Base-by-base conservation (phyloP, 2,888 invertebrate genomes). In the Zele albiditarsus region DNA sequence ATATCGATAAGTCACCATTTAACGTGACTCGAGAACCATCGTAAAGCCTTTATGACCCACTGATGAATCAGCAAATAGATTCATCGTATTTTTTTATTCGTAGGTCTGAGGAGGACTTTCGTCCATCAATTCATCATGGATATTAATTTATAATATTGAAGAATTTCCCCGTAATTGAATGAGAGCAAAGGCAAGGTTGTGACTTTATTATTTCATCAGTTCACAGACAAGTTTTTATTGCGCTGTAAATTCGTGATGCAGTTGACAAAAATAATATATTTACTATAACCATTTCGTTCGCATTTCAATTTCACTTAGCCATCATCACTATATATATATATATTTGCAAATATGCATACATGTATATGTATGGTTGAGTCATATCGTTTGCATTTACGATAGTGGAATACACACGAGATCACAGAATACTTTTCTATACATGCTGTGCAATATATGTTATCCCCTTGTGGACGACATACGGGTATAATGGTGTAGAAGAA, bases 381-480 rank as follows among this genome's bases (percentile, higher is more conserved):
- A 12, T 27, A 31, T 31, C 31, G 49, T 65, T 71, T 49, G 65
- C 65, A 71, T 71, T 65, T 53, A 71, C 63, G 53, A 65, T 71
- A 28, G 63, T 31, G 14, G 31, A 46, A 71, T 71, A 62, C n/a
- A 42, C 63, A 71, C 25, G 2, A 20, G 27, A 62, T n/a, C 16
- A 27, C 16, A 62, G 10, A 4, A 62, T 62, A 14, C n/a, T 25
- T 60, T 3, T 25, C 14, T 28, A 3, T 2, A 27, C 58, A 67
- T 60, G n/a, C 25, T 53, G 49, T 66, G 28, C 63, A 67, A 73
- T 28, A 28, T 58, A 73, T 28, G 31, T 58, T 65, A 72, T 72
- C 31, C 66, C 49, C 25, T 67, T 67, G 73, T 73, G 49, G 58
- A 67, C 28, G 60, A 58, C 60, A 73, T 73, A 60, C 73, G 60